Base-by-base conservation (phyloP, 1,140 invertebrate genomes). In the Drosophila obscura region DNA sequence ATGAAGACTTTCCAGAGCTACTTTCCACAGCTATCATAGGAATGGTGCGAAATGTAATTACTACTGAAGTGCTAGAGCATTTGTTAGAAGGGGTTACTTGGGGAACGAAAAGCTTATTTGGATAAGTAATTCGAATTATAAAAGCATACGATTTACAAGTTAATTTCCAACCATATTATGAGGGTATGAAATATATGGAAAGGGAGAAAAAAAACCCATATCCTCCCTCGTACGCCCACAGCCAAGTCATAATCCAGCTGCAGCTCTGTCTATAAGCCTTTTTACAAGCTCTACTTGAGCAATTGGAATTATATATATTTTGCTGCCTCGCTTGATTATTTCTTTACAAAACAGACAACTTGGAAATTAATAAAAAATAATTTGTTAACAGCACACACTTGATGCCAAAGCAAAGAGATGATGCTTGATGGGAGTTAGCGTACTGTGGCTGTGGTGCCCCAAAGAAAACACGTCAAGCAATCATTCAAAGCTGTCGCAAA, bases 361-460 rank as follows among this genome's bases (percentile, higher is more conserved):
- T 24, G 39, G 41, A 52, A 77, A 67, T 77, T 60, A 75, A 71
- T 67, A 74, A 53, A 71, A 80, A 53, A 68, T 61, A 75, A 80
- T 74, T 77, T 68, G 62, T 81, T 77, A 77, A 74, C 77, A 80
- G 50, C 73, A 16, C 22, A 49, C 49, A 74, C 60, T 74, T 73
- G 75, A 65, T 50, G 48, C 28, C 55, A 44, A 24, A 39, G 48
- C 22, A 26, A 53, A 44, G 43, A 49, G 64, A 45, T 61, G 65
- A 51, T 39, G 35, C 35, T 39, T 11, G 35, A 39, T 11, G 50
- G 50, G 53, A 77, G 43, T 53, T 60, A 31, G 24, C 61, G 57
- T 55, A 56, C 51, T 56, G 60, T 57, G 65, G 45, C 45, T 55
- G 56, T 67, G 55, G 39, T 58, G 62, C 45, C 56, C 52, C 45